Evolutionary conservation across 2,113 vertebrate species (phyloP), one percentile per base, ranked within the genome.

Genomic region (Penelope pileata): DNA sequence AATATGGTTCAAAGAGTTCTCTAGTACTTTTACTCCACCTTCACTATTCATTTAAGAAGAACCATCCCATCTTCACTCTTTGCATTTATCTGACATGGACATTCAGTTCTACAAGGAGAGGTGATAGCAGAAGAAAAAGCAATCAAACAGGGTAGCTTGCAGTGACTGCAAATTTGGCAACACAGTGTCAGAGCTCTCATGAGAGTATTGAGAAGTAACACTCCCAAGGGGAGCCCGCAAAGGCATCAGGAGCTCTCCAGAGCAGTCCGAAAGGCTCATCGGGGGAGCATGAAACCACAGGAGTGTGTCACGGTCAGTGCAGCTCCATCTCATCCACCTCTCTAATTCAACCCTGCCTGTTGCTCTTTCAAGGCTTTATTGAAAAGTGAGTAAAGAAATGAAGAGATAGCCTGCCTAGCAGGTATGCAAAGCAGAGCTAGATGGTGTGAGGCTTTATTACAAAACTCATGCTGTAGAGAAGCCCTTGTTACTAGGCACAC

Each of bases 371-470:
- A 88, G 67, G 22, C 68, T 88, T 95, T 74, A 30, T 73, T 93
- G 91, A 94, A 62, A 97, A 94, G 75, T 15, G 64, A 83, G n/a
- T 70, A 77, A 3, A 83, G 66, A 90, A 96, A 84, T 80, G 32
- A 77, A 94, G 62, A 96, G 62, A 76, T 95, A 88, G 15, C 43
- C 51, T 69, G n/a, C n/a, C n/a, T n/a, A n/a, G n/a, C n/a, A n/a
- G n/a, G n/a, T n/a, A n/a, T n/a, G n/a, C n/a, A n/a, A n/a, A n/a
- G n/a, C n/a, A n/a, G n/a, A n/a, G n/a, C n/a, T n/a, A n/a, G n/a
- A n/a, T n/a, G n/a, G n/a, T n/a, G n/a, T n/a, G n/a, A n/a, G n/a
- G n/a, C n/a, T n/a, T n/a, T n/a, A n/a, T n/a, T n/a, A n/a, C n/a
- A n/a, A n/a, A n/a, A n/a, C n/a, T 40, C 36, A 7, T 8, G 17